These are phyloP conservation scores for Anas platyrhynchos DNA, from an alignment of 2,113 vertebrate genomes.

Conservation along the genomic window DNA sequence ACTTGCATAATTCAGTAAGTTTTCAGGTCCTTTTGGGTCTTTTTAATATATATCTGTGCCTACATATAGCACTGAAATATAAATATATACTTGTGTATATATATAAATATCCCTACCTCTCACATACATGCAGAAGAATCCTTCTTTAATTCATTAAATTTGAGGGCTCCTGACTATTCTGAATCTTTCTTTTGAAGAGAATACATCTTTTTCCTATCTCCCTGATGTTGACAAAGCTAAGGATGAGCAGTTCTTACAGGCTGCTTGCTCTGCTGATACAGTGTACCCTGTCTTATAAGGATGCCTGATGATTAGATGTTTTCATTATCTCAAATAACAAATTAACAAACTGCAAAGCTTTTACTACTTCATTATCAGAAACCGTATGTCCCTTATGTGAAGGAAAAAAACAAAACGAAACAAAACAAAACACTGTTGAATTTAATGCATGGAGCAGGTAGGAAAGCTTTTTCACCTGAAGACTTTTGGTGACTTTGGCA, in stretches of 20 bases:
- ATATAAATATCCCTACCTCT: no score
- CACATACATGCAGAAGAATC: neutral
- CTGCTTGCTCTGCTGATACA: neutral
- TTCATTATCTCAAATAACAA: neutral
- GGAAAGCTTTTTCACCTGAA: neutral
- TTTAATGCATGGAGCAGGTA: neutral
- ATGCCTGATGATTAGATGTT: neutral
- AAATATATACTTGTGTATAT: no score
- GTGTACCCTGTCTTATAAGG: neutral
- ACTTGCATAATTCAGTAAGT: slow-evolving; percentile 9
- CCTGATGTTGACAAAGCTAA: neutral
- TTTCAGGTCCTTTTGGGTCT: neutral
- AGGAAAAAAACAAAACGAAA: no score
- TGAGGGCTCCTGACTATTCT: neutral
- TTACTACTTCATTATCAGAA: neutral
- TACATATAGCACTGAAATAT: neutral
- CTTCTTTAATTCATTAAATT: slow-evolving; percentile 23
- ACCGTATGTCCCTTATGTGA: neutral
- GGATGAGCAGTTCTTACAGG: neutral
- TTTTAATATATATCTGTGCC: neutral
- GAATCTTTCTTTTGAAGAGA: neutral
- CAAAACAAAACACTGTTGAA: no score
- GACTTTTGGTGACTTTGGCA: neutral
- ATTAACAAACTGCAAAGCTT: neutral
- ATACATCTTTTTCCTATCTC: neutral